Base-by-base conservation (phyloP, 1,140 invertebrate genomes). In the Spodoptera litura region DNA sequence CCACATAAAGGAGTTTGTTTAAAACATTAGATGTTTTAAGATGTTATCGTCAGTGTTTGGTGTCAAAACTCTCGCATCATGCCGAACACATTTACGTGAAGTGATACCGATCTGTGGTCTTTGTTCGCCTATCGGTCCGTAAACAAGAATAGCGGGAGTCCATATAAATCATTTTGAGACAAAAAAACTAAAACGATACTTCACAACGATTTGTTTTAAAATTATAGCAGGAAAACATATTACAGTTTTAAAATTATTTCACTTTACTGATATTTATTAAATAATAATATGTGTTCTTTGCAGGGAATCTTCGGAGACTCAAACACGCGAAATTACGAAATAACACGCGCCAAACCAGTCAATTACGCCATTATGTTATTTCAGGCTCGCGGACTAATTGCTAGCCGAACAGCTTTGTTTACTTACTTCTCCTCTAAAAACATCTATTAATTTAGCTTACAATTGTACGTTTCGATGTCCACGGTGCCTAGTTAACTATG, bases 11-110 rank as follows among this genome's bases (percentile, higher is more conserved):
- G 91, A 93, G 92, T 93, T 93, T 94, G 93, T 93, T 93, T 93
- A 93, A 93, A 94, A 92, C 92, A 93, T 93, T 94, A 94, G 91
- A 81, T 82, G 85, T 91, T 93, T 93, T 92, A 88, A 92, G 91
- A 93, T 94, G 85, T 91, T 94, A 94, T 94, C 93, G 81, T 20
- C 62, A 31, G 62, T 93, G 88, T 94, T 93, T 93, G 93, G 92
- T 93, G 93, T 94, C 92, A 94, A 92, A 94, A 93, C 85, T 93
- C 91, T 90, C 92, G 88, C 92, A 92, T 94, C 93, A 94, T 93
- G 90, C 93, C 85, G 93, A 93, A 93, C 88, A 79, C 91, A 93
- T 93, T 93, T 93, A 84, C 83, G 85, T 71, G 78, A 52, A 74
- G 64, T 77, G 93, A 94, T 94, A 93, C 78, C 52, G 81, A 94